Base-by-base conservation (phyloP, 92 coral and sea anemone genomes). In the Actinostola sp. region DNA sequence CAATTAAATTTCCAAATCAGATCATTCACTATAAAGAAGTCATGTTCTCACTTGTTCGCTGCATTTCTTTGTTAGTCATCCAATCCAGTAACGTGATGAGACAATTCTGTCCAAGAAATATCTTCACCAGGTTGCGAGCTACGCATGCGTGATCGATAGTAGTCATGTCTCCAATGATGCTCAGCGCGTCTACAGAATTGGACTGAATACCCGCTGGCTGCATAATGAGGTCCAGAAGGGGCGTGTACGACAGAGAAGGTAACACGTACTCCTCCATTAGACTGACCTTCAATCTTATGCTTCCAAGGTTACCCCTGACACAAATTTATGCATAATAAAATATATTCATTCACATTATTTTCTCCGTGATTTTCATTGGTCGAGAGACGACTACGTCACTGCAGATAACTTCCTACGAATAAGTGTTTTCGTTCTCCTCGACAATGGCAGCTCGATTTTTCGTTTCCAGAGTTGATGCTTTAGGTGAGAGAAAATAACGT, bases 111-210 rank as follows among this genome's bases (percentile, higher is more conserved):
- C 93, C 91, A 66, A 94, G 84, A 43, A 85, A 88, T 31, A 94
- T 85, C 62, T 89, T 89, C 39, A 91, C 92, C 50, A 94, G 70
- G 59, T 92, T 89, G 34, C 92, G 95, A 13, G 94, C 96, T 58
- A 94, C 76, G 44, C 84, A 84, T 21, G 84, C 85, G 38, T 83
- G 92, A 77, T 94, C 97, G 65, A 89, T 84, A 35, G 92, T 71
- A 19, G 54, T 72, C 81, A 94, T 74, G 53, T 91, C 76, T 27
- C 89, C 97, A 64, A 91, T 84, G 68, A 91, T 54, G 82, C 90
- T 81, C 28, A 91, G 73, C 17, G 84, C 85, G 33, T 89, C 90
- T 7, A 87, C 82, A 25, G 66, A 64, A 60, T 56, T 79, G 57
- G 70, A 49, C 79, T 49, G 64, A 21, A 84, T 75, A 44, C 78